These are phyloP conservation scores for Protaetia brevitarsis DNA, from an alignment of 1,140 invertebrate genomes.

Conservation along the genomic window DNA sequence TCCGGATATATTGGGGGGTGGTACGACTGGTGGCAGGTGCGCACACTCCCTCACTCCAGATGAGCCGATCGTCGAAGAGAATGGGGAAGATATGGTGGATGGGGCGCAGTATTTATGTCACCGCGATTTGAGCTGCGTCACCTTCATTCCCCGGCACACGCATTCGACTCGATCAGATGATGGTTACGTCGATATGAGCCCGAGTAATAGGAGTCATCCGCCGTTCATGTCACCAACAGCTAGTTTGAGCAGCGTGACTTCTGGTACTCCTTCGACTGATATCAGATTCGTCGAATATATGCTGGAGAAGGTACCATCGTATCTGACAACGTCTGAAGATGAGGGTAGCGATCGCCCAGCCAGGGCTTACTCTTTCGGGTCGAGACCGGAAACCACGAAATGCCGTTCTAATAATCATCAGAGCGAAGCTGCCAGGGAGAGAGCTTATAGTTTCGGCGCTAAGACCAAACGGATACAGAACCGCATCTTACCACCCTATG, in stretches of 20 bases:
- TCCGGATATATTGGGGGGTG: slow-evolving; percentile 39
- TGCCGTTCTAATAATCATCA: slow-evolving; percentile 31
- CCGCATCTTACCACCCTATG: slow-evolving; percentile 42
- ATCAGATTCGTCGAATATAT: slow-evolving; percentile 56
- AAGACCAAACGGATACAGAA: slow-evolving; percentile 51
- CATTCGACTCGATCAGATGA: slow-evolving; percentile 45
- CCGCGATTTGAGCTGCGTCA: slow-evolving; percentile 29
- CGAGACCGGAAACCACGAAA: slow-evolving; percentile 57
- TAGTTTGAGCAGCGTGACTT: slow-evolving; percentile 70
- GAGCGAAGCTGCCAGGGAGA: slow-evolving; percentile 52
- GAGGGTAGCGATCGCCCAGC: slow-evolving; percentile 60
- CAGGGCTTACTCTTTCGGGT: slow-evolving; percentile 85
- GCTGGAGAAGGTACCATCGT: slow-evolving; percentile 65
- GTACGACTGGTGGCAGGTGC: slow-evolving; percentile 40
- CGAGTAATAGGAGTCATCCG: slow-evolving; percentile 48
- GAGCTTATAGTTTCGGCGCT: slow-evolving; percentile 70
- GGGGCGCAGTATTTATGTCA: too few relatives aligned
- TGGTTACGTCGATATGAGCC: slow-evolving; percentile 66
- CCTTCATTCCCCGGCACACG: background rate
- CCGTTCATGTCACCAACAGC: slow-evolving; percentile 57
- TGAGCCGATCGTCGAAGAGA: slow-evolving; percentile 51
- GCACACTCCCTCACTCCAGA: slow-evolving; percentile 62
- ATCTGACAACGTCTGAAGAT: slow-evolving; percentile 58
- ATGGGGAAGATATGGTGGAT: slow-evolving; percentile 41
- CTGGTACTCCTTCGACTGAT: slow-evolving; percentile 68